A percentile compares a stretch with the other conserved stretches of the same genome.
Evolutionary conservation across 2,888 invertebrate genomes (phyloP).

Genomic region (Deroplatys truncata): DNA sequence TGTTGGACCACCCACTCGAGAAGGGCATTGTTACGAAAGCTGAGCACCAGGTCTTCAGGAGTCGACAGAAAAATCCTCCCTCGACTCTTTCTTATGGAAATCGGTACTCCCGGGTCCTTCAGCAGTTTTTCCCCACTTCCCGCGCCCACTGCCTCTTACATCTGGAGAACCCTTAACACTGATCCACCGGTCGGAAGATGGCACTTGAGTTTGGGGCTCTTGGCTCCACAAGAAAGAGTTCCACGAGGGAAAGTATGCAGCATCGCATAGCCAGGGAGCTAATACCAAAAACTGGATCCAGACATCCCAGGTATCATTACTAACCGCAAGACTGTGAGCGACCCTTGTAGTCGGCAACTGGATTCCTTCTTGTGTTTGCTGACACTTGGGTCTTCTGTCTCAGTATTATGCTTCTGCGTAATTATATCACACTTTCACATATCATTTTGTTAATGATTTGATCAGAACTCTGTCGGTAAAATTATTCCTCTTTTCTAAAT

Average conservation of each 20-base stretch:
- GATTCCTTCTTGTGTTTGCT: not conserved
- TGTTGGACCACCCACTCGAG: not conserved
- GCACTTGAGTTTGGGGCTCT: not conserved
- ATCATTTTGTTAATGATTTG: no score
- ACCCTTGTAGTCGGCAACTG: not conserved
- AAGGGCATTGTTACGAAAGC: not conserved
- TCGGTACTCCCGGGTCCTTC: not conserved
- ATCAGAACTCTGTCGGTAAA: no score
- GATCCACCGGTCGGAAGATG: not conserved
- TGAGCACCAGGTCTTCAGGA: not conserved
- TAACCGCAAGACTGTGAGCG: not conserved
- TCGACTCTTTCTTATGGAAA: not conserved
- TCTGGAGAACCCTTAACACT: not conserved
- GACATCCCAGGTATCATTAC: not conserved
- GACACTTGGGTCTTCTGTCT: not conserved
- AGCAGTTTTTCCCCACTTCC: not conserved
- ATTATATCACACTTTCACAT: no score
- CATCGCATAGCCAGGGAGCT: not conserved
- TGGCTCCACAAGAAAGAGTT: not conserved
- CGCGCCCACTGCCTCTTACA: not conserved
- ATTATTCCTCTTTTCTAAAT: no score
- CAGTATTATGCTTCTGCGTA: no score
- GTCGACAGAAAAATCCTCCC: not conserved
- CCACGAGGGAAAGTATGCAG: not conserved
- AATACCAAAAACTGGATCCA: not conserved